Percentiles rank a stretch among this genome's conserved stretches.
phyloP scores from a whole-genome alignment of 2,888 invertebrate genomes.

The Amphipyra berbera region DNA sequence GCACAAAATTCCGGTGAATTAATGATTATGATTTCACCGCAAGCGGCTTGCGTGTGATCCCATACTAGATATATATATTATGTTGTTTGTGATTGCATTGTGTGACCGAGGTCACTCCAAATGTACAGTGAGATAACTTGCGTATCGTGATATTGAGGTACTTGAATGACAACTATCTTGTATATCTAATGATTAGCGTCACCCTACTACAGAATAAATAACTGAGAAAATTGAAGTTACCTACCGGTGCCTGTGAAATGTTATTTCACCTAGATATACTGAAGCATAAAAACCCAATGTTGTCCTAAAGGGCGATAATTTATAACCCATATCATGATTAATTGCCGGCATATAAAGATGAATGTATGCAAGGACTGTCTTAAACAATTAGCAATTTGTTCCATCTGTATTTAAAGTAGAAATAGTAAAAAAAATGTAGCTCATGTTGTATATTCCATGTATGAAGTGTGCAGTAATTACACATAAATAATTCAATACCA shows the following conservation, averaged over 20 bases:
- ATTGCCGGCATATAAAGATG: slow-evolving; percentile 46
- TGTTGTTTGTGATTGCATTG: slow-evolving; percentile 24
- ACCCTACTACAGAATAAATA: not conserved
- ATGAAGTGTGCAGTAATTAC: slow-evolving; percentile 55
- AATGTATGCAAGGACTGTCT: slow-evolving; percentile 54
- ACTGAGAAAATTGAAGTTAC: too few species aligned
- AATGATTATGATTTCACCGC: slow-evolving; percentile 74
- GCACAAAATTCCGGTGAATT: slow-evolving; percentile 72
- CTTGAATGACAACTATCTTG: not conserved
- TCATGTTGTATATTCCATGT: slow-evolving; percentile 55
- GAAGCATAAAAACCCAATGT: slow-evolving; percentile 23
- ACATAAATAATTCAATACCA: slow-evolving; percentile 66
- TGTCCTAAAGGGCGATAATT: slow-evolving; percentile 34
- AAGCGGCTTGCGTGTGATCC: slow-evolving; percentile 47
- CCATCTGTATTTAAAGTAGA: slow-evolving; percentile 56
- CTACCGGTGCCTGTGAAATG: too few species aligned
- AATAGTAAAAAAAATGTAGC: slow-evolving; percentile 54
- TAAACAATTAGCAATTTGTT: slow-evolving; percentile 60
- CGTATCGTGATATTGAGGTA: not conserved
- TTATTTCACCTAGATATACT: too few species aligned
- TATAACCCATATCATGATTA: slow-evolving; percentile 51
- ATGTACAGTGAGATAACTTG: slow-evolving; percentile 1
- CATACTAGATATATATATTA: slow-evolving; percentile 27
- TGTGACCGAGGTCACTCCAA: slow-evolving; percentile 2
- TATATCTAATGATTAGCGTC: not conserved